These are phyloP conservation scores for Schizaphis graminum DNA, from an alignment of 2,888 invertebrate species.

Conservation along the genomic window DNA sequence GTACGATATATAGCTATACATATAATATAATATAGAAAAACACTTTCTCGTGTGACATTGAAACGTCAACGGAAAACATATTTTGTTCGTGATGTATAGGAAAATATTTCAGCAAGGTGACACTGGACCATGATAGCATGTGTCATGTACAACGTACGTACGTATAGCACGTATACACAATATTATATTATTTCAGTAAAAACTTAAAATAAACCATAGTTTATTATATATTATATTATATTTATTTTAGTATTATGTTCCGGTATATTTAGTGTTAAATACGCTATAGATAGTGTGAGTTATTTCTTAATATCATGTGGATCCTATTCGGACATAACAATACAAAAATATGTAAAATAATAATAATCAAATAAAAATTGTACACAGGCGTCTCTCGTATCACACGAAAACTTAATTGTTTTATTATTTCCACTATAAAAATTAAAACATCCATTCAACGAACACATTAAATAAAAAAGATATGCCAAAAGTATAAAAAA, in stretches of 20 bases:
- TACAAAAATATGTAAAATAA: neutral
- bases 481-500: neutral
- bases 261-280: neutral
- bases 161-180: neutral
- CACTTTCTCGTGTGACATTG: constrained; percentile 22
- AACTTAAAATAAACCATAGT: neutral
- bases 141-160: neutral
- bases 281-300: neutral
- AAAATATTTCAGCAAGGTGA: neutral
- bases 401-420: neutral
- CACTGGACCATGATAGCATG: neutral
- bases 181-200: neutral
- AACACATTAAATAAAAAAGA: neutral
- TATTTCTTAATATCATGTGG: neutral
- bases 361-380: neutral
- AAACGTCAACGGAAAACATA: constrained; percentile 10
- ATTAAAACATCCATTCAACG: neutral
- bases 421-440: neutral
- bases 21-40: neutral
- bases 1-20: too few species aligned
- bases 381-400: neutral
- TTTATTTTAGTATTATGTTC: neutral
- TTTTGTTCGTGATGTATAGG: neutral
- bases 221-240: neutral
- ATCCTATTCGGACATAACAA: neutral